Evolutionary conservation across 2,113 vertebrate genomes (phyloP), one percentile per base, ranked within the genome.

Genomic region (Ptychochromis oligacanthus): DNA sequence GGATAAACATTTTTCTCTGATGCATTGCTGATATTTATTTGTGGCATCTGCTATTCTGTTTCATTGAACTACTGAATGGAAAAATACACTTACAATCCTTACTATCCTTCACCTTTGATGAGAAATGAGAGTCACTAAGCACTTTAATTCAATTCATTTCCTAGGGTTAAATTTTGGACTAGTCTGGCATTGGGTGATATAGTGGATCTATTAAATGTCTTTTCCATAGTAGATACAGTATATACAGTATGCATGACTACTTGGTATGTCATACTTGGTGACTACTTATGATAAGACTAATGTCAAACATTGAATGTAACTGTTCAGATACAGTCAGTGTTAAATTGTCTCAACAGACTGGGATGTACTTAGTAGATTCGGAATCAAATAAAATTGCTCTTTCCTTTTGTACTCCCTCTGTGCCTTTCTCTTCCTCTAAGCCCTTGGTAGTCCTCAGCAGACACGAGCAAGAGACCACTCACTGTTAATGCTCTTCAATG

Each of bases 401-500:
- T 91, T 86, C 57, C 62, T 85, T 89, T 82, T 81, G 87, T 77
- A 74, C 61, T 75, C 82, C 65, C 86, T 70, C 74, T 74, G 80
- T 80, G 88, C 64, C 77, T 91, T 92, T 91, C 81, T 93, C 84
- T 92, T 88, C 62, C 78, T 86, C 62, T 79, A 86, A 92, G 89
- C 86, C 88, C 87, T 89, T 76, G 70, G 74, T 84, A 87, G 82
- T 84, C 64, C 81, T 91, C 78, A 38, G 70, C 81, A 90, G 85
- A 87, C 72, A 84, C 87, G 91, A 88, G 89, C 84, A 91, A 88
- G 81, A 87, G 87, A 85, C 81, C 83, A 12, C 85, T 86, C 76
- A 84, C 91, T 92, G 83, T 82, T 93, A 93, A 93, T 92, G 88
- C 92, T 94, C 87, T 89, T 90, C 93, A 93, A 89, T 77, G 64